These are phyloP conservation scores for Bembecia ichneumoniformis DNA, from an alignment of 2,888 invertebrate species.

Conservation along the genomic window DNA sequence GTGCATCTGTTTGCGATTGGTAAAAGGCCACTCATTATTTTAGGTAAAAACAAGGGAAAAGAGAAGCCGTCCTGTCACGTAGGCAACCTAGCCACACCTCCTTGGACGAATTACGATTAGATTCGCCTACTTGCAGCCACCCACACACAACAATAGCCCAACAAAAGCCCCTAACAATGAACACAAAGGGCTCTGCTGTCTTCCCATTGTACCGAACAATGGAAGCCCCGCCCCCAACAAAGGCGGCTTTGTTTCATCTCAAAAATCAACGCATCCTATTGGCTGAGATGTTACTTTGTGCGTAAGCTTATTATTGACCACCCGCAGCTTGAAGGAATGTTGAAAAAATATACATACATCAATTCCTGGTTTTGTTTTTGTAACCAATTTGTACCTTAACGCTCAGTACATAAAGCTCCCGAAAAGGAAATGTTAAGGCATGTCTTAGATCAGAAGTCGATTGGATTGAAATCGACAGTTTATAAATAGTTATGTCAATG, in stretches of 20 bases:
- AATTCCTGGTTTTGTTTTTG: too few relatives aligned
- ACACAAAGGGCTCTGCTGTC: constrained; percentile 57
- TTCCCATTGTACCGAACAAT: constrained; percentile 66
- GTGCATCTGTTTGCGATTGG: too few relatives aligned
- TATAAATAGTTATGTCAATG: too few relatives aligned
- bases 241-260: constrained; percentile 64
- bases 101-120: constrained; percentile 6
- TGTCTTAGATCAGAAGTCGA: too few relatives aligned
- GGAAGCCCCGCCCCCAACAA: constrained; percentile 50
- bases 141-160: constrained; percentile 23
- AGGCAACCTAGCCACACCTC: constrained; percentile 11
- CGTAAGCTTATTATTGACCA: constrained; percentile 29
- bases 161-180: constrained; percentile 48
- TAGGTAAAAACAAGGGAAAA: too few relatives aligned
- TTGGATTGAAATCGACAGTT: too few relatives aligned
- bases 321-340: constrained; percentile 40
- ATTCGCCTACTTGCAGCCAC: constrained; percentile 19
- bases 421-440: too few relatives aligned
- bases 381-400: too few relatives aligned
- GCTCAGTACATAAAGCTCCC: too few relatives aligned
- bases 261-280: constrained; percentile 30
- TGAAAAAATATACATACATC: not conserved
- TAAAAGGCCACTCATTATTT: too few relatives aligned
- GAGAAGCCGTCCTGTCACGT: not conserved
- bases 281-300: constrained; percentile 26